Percentiles rank a stretch among this genome's conserved stretches.
Evolutionary conservation across 37 sponge, comb jelly and placozoan species (phyloP).

Genomic region (Bolinopsis microptera): DNA sequence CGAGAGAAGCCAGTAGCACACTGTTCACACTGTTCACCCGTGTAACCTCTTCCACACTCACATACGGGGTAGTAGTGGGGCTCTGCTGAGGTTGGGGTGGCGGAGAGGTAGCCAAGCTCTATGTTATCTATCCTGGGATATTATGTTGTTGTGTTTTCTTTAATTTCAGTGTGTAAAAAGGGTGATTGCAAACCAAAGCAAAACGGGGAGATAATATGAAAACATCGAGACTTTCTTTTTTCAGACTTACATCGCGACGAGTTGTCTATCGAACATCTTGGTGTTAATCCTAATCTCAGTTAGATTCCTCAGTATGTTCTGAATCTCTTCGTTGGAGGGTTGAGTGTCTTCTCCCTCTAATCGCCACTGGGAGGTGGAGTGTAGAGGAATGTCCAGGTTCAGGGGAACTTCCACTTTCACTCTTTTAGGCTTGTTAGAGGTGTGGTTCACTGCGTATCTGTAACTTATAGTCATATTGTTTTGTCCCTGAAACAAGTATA

Average conservation of each 20-base stretch:
- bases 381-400: neutral
- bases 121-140: slow-evolving; percentile 4
- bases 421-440: neutral
- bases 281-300: neutral
- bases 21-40: neutral
- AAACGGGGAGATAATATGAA: neutral
- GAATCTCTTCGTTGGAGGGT: neutral
- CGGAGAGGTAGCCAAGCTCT: neutral
- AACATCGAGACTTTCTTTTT: no score
- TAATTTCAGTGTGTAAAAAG: neutral
- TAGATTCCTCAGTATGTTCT: neutral
- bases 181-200: neutral
- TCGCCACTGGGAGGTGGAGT: neutral
- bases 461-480: neutral
- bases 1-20: neutral
- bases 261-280: neutral
- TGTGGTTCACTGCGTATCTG: neutral
- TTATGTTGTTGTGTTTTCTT: neutral
- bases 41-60: neutral
- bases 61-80: neutral
- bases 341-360: neutral
- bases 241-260: slow-evolving; percentile 27
- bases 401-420: neutral
- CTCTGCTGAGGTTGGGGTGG: neutral
- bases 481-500: neutral